phyloP scores from a whole-genome alignment of 2,888 invertebrate genomes.

The Congeria kusceri region DNA sequence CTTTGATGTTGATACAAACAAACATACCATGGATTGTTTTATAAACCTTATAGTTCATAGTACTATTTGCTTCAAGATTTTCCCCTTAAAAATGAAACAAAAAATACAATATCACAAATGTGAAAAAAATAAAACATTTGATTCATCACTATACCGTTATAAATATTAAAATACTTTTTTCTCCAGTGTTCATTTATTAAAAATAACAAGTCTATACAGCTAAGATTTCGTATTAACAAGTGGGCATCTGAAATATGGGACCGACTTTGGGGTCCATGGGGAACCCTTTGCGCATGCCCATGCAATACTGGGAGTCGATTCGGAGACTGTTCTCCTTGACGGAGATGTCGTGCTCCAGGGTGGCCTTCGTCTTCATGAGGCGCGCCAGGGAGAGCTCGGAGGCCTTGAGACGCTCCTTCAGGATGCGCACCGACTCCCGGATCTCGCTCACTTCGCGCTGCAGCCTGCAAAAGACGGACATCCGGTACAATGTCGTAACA shows the following conservation, averaged over 20 bases:
- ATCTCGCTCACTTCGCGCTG: conserved; percentile 94
- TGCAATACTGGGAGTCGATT: conserved; percentile 96
- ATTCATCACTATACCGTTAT: too few species aligned
- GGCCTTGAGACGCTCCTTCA: conserved; percentile 92
- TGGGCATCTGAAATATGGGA: conserved; percentile 84
- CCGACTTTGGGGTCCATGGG: conserved; percentile 87
- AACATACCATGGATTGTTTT: too few species aligned
- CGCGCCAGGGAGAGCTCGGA: conserved; percentile 84
- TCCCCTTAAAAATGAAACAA: too few species aligned
- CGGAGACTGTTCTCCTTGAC: conserved; percentile 95
- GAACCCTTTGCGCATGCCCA: conserved; percentile 95
- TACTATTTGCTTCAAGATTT: too few species aligned
- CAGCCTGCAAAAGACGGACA: conserved; percentile 87
- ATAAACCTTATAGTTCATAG: too few species aligned
- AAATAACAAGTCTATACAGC: conserved; percentile 28
- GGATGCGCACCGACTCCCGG: conserved; percentile 92
- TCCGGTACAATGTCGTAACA: neutral
- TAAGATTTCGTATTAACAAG: conserved; percentile 61
- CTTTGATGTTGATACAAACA: too few species aligned
- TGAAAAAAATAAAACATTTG: too few species aligned
- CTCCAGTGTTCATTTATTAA: neutral
- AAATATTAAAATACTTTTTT: too few species aligned
- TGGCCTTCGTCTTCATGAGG: conserved; percentile 92
- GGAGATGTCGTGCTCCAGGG: conserved; percentile 93
- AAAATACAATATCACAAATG: too few species aligned